These are phyloP conservation scores for Xerus inauris DNA, from an alignment of 2,113 vertebrate genomes.

Conservation along the genomic window DNA sequence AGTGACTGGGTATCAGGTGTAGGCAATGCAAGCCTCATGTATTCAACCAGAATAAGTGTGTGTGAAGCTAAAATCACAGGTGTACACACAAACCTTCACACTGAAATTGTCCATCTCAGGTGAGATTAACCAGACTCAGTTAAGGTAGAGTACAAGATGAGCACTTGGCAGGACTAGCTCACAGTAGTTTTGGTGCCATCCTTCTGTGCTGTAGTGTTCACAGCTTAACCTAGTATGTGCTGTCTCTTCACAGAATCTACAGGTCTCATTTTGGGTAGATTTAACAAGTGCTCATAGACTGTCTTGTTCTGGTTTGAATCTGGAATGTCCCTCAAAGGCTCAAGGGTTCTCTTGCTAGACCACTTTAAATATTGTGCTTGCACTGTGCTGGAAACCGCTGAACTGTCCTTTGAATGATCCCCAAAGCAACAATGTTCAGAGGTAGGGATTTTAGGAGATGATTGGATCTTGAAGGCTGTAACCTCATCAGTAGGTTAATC, in stretches of 20 bases:
- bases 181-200: background rate
- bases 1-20: background rate
- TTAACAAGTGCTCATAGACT: background rate
- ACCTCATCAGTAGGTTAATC: background rate
- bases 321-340: background rate
- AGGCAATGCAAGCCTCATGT: background rate
- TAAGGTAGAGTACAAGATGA: background rate
- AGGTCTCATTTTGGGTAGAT: background rate
- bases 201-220: background rate
- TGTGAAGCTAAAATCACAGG: background rate
- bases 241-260: background rate
- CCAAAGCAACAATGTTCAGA: background rate
- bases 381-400: too few species aligned
- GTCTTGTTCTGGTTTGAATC: background rate
- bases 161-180: background rate
- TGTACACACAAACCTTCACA: background rate
- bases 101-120: background rate
- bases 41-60: background rate
- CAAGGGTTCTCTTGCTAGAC: too few species aligned
- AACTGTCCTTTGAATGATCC: too few species aligned
- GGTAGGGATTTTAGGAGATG: background rate
- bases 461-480: background rate
- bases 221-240: background rate
- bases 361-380: too few species aligned
- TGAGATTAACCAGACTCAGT: background rate